Evolutionary conservation across 2,797 vertebrate genomes (phyloP).

Genomic region (Darevskia nairensis): DNA sequence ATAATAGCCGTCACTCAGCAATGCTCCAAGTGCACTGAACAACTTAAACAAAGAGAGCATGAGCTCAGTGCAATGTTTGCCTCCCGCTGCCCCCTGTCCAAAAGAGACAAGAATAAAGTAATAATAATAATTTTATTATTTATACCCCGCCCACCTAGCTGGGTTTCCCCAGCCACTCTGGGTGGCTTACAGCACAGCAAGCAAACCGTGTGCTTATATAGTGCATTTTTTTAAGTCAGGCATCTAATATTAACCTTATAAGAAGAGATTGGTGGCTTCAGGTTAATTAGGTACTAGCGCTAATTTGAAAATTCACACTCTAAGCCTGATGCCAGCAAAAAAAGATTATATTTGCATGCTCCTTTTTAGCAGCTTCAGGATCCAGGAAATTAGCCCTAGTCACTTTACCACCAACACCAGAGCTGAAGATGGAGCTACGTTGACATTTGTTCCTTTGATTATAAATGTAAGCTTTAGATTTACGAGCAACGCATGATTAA

Average conservation of each 20-base stretch:
- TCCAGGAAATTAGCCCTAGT: not conserved
- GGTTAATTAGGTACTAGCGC: not conserved
- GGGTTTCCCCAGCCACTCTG: no score
- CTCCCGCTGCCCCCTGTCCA: no score
- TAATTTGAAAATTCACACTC: not conserved
- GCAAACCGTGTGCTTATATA: not conserved
- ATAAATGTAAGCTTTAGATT: slow-evolving; percentile 7
- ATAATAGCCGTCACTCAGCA: no score
- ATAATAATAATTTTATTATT: no score
- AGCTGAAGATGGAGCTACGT: not conserved
- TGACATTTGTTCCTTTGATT: not conserved
- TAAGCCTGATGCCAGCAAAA: not conserved
- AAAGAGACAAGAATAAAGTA: no score
- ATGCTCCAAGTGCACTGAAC: no score
- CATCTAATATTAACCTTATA: not conserved
- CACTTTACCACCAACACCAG: not conserved
- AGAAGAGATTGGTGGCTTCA: not conserved
- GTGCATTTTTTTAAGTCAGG: no score
- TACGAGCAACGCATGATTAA: slow-evolving; percentile 7
- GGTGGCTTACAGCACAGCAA: not conserved
- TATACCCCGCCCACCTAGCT: no score
- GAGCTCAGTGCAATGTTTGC: no score
- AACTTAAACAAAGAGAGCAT: no score
- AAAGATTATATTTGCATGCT: not conserved
- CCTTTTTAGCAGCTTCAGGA: not conserved